Percentiles rank a stretch among this genome's conserved stretches.
Conservation (phyloP, 2,888 invertebrate genomes). For the Ceraclea dissimilis region DNA sequence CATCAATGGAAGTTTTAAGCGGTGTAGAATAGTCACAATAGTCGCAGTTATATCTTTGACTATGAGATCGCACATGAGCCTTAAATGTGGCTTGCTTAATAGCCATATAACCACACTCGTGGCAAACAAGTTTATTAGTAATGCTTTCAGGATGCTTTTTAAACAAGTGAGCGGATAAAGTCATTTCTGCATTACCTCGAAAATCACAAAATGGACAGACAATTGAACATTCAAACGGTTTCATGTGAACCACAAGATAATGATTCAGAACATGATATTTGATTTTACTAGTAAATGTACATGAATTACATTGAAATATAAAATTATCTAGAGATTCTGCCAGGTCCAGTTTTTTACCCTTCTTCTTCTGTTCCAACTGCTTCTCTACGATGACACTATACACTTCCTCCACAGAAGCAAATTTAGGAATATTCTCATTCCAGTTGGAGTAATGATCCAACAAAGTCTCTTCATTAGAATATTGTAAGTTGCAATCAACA, state of each 20-base stretch:
- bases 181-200: neutral
- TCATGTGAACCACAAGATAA: neutral
- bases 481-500: neutral
- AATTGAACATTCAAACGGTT: conserved; percentile 1
- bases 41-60: conserved; percentile 9
- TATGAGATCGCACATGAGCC: conserved; percentile 3
- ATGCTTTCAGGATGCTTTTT: conserved; percentile 1
- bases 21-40: conserved; percentile 15
- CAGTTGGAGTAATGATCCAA: neutral
- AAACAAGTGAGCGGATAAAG: neutral
- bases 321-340: neutral
- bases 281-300: neutral
- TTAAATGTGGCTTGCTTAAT: conserved; percentile 1
- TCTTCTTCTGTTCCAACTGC: neutral
- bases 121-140: neutral
- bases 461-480: neutral
- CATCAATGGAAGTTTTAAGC: conserved; percentile 14
- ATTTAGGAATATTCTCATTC: neutral
- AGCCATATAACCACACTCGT: conserved; percentile 1
- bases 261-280: neutral
- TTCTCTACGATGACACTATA: neutral
- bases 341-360: neutral
- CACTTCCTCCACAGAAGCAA: neutral
- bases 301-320: conserved; percentile 1
- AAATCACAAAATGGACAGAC: conserved; percentile 4